A percentile compares a stretch with the other conserved stretches of the same genome.
These are phyloP conservation scores for Chaenodraco wilsoni DNA, from an alignment of 2,797 vertebrate genomes.

Conservation along the genomic window DNA sequence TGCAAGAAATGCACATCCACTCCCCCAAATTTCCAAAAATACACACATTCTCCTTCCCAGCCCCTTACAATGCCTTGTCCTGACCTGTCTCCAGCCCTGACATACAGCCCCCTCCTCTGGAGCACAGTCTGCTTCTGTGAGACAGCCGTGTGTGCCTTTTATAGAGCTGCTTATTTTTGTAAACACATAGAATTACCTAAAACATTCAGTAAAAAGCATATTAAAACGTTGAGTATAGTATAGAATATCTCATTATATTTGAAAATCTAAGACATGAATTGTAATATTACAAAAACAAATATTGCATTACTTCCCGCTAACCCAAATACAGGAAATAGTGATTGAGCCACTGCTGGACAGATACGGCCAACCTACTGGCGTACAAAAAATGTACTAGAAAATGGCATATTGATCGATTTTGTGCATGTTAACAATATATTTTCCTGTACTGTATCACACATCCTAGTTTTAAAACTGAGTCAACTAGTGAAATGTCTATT, in stretches of 20 bases:
- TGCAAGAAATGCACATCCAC: constrained; percentile 30
- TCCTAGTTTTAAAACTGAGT: too few species aligned
- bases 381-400: too few species aligned
- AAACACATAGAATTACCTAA: neutral
- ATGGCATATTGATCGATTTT: too few species aligned
- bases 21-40: constrained; percentile 27
- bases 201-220: neutral
- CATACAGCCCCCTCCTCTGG: constrained; percentile 5
- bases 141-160: neutral
- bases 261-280: constrained; percentile 3
- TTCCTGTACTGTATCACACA: too few species aligned
- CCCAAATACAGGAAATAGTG: too few species aligned
- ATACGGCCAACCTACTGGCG: too few species aligned
- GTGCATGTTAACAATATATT: too few species aligned
- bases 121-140: constrained; percentile 5
- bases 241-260: neutral
- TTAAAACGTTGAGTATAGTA: neutral
- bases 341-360: too few species aligned
- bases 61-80: constrained; percentile 41
- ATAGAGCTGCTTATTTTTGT: constrained; percentile 6
- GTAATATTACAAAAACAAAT: neutral
- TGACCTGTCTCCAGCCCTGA: constrained; percentile 51
- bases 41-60: constrained; percentile 11
- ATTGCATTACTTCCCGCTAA: neutral
- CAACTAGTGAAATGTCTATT: neutral